Base-by-base conservation (phyloP, 2,888 invertebrate genomes). In the Eugnorisma glareosa region DNA sequence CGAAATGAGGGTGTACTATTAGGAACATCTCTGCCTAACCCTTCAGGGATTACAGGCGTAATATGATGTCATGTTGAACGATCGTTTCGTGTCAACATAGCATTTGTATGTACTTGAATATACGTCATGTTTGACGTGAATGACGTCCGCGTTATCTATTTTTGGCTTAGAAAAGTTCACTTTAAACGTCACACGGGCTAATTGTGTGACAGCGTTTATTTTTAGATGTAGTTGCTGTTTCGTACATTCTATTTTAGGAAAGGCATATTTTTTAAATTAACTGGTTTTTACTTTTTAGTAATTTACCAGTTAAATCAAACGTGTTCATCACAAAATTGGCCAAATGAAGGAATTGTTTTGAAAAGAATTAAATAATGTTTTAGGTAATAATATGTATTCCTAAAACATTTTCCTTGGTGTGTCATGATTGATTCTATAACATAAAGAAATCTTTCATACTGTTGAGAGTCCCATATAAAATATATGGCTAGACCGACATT, bases 101-200 rank as follows among this genome's bases (percentile, higher is more conserved):
- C 48, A 61, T 57, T 54, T 61, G 28, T 48, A 35, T 18, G n/a
- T 63, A 37, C 37, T 67, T 61, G 11, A 24, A 43, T 6, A 70
- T 59, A 61, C 61, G 77, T 76, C 76, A 86, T 72, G 28, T 74
- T 79, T 67, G 74, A 75, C 70, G 57, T 61, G 15, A 6, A 43
- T 77, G 64, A 82, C 78, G 78, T 73, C 64, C 7, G 21, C 21
- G 15, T 71, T 61, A 31, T 54, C 40, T 73, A 61, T 76, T 72
- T 68, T 69, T 59, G 31, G 48, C 13, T 66, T 11, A 24, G 21
- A 54, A 66, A 45, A 77, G 35, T 61, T 72, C 40, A 67, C 21
- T n/a, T 31, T 35, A 35, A 66, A 7, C 6, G n/a, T 80, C 31
- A 68, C n/a, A 1, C 10, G 35, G 28, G 31, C 24, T 28, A 51